phyloP scores from a whole-genome alignment of 2,113 vertebrate species.

The Macrotis lagotis region DNA sequence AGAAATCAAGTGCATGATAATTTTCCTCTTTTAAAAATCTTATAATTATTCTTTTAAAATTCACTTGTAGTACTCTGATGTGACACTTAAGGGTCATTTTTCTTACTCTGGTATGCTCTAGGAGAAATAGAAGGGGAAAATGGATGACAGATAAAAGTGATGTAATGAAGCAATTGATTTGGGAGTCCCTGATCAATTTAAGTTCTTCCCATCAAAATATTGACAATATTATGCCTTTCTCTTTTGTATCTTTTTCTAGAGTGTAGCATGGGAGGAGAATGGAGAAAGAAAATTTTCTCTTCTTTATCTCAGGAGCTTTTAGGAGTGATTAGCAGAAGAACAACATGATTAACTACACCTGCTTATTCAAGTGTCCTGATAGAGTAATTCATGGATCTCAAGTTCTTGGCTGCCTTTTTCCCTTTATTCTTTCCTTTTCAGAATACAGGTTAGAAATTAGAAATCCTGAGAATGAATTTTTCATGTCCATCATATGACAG shows the following conservation, averaged over 20 bases:
- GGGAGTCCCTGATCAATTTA: background rate
- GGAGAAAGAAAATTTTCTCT: background rate
- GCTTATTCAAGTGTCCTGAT: background rate
- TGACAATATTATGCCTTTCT: background rate
- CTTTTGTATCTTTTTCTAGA: background rate
- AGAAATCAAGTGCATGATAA: slow-evolving; percentile 22
- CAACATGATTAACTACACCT: background rate
- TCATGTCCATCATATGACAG: background rate
- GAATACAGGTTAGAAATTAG: background rate
- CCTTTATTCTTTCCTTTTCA: background rate
- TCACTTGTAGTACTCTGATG: background rate
- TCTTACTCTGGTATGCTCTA: background rate
- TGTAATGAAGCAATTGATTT: background rate
- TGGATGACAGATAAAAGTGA: background rate
- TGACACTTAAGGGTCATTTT: background rate
- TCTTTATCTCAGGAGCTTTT: background rate
- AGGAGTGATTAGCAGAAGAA: background rate
- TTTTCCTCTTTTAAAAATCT: background rate
- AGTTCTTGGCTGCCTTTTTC: background rate
- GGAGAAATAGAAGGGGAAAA: background rate
- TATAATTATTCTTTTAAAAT: slow-evolving; percentile 7
- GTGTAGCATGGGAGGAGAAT: background rate
- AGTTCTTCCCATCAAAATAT: background rate
- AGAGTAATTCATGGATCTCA: background rate
- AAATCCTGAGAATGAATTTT: background rate